A percentile compares a stretch with the other conserved stretches of the same genome.
Conservation (phyloP, 1,140 invertebrate species). For the Saccostrea glomerata region DNA sequence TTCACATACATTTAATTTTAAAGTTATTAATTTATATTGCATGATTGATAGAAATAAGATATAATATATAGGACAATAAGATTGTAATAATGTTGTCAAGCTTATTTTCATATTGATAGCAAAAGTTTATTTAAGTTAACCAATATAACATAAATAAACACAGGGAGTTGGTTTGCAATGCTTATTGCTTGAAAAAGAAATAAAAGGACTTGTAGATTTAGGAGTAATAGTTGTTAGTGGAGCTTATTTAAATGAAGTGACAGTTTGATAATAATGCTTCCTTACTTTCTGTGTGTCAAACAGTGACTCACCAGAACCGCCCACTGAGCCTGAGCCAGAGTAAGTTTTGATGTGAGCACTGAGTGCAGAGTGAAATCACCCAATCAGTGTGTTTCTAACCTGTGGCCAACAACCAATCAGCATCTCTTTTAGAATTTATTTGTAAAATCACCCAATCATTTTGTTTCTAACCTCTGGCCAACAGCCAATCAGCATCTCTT, state of each 20-base stretch:
- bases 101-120: no score
- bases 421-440: not conserved
- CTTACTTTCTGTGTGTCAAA: slow-evolving; percentile 22
- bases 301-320: slow-evolving; percentile 1
- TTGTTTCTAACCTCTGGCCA: not conserved
- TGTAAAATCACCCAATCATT: slow-evolving; percentile 6
- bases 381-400: slow-evolving; percentile 23
- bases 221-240: not conserved
- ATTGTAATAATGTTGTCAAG: no score
- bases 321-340: not conserved
- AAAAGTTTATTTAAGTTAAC: no score
- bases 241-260: not conserved
- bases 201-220: no score
- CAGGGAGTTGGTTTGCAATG: not conserved
- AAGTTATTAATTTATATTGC: not conserved
- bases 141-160: no score
- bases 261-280: not conserved
- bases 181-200: not conserved
- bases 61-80: no score
- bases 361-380: slow-evolving; percentile 17
- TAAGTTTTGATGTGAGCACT: slow-evolving; percentile 20
- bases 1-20: not conserved
- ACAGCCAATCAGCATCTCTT: not conserved
- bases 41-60: not conserved
- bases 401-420: not conserved